A percentile compares a stretch with the other conserved stretches of the same genome.
Evolutionary conservation across 2,888 invertebrate genomes (phyloP).

Genomic region (Ischnura elegans): DNA sequence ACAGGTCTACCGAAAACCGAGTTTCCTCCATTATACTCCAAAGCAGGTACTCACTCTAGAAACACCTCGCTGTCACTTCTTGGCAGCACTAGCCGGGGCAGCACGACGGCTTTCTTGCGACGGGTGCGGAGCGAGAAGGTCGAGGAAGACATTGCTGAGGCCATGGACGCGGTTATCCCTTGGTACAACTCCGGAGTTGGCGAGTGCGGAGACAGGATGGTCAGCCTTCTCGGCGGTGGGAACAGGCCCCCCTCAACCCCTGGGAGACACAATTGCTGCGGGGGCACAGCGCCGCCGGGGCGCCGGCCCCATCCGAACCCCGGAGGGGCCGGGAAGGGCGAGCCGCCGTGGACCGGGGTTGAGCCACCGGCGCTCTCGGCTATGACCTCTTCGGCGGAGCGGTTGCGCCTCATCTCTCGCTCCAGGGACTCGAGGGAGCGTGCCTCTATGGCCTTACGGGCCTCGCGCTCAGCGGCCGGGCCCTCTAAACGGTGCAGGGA

Average conservation of each 20-base stretch:
- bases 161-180: conserved; percentile 78
- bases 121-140: conserved; percentile 81
- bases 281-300: conserved; percentile 81
- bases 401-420: conserved; percentile 78
- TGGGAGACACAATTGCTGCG: conserved; percentile 86
- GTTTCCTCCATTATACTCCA: too few relatives aligned
- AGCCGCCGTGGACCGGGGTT: conserved; percentile 80
- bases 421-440: conserved; percentile 79
- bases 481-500: conserved; percentile 49
- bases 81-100: conserved; percentile 87
- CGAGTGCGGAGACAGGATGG: conserved; percentile 89
- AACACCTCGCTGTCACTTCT: conserved; percentile 87
- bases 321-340: conserved; percentile 85
- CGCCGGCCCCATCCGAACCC: conserved; percentile 75
- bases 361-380: conserved; percentile 72
- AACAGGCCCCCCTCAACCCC: conserved; percentile 80
- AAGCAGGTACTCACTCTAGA: conserved; percentile 80
- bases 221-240: conserved; percentile 82
- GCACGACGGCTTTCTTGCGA: conserved; percentile 86
- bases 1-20: not conserved
- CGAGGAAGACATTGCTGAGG: conserved; percentile 71
- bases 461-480: conserved; percentile 4
- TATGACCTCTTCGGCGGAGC: conserved; percentile 75
- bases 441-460: conserved; percentile 60
- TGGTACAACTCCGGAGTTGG: conserved; percentile 86